A percentile compares a stretch with the other conserved stretches of the same genome.
Conservation (phyloP, 1,140 invertebrate genomes). For the Ylistrum balloti region DNA sequence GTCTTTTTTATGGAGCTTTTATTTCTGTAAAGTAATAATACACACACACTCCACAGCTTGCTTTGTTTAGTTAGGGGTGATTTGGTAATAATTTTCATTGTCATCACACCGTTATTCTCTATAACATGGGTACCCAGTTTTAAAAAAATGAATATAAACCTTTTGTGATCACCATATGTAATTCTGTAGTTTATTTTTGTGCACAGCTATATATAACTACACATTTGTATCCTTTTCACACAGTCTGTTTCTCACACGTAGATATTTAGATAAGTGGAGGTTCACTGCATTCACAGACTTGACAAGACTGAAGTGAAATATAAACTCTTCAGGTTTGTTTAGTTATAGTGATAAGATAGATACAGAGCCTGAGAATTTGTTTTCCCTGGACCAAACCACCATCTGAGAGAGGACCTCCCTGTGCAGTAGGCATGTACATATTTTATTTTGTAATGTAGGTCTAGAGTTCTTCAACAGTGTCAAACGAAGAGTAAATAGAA, state of each 20-base stretch:
- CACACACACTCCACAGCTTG: not conserved
- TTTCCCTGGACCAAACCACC: too few species aligned
- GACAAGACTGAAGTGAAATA: not conserved
- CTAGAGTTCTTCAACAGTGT: constrained; percentile 46
- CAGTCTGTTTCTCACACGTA: not conserved
- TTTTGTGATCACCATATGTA: too few species aligned
- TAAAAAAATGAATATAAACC: too few species aligned
- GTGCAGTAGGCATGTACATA: not conserved
- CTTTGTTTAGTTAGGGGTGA: not conserved
- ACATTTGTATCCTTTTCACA: not conserved
- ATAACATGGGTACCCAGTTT: not conserved
- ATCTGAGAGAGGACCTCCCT: not conserved
- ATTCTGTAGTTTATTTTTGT: too few species aligned
- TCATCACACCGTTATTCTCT: not conserved
- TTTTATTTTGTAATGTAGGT: constrained; percentile 46
- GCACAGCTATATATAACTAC: too few species aligned
- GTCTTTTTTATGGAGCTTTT: not conserved
- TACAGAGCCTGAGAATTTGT: too few species aligned
- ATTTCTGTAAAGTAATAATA: not conserved
- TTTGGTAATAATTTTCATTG: not conserved
- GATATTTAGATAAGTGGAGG: not conserved
- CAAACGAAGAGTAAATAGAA: constrained; percentile 54
- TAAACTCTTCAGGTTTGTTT: too few species aligned
- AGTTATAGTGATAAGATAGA: too few species aligned
- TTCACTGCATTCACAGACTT: not conserved